A percentile compares a stretch with the other conserved stretches of the same genome.
phyloP scores from a whole-genome alignment of 1,140 invertebrate species.

The Nephila pilipes region DNA sequence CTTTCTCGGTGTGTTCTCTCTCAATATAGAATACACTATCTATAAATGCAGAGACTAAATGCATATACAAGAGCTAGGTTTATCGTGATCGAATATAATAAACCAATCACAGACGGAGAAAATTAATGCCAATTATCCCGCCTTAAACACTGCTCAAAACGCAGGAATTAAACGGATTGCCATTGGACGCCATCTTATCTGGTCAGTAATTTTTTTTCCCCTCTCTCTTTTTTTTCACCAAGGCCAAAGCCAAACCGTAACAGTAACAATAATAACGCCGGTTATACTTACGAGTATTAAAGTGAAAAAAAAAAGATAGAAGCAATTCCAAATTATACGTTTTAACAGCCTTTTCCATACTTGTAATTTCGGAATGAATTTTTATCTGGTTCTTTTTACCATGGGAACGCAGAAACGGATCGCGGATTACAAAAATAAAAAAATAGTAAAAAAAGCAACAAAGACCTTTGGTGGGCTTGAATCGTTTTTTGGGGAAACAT shows the following conservation, averaged over 20 bases:
- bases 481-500: slow-evolving; percentile 61
- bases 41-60: slow-evolving; percentile 5
- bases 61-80: slow-evolving; percentile 35
- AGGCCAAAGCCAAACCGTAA: slow-evolving; percentile 27
- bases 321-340: slow-evolving; percentile 67
- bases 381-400: slow-evolving; percentile 53
- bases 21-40: background rate
- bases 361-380: slow-evolving; percentile 57
- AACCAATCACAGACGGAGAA: slow-evolving; percentile 71
- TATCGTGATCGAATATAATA: slow-evolving; percentile 73
- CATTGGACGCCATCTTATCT: slow-evolving; percentile 52
- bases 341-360: slow-evolving; percentile 73
- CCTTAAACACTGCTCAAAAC: slow-evolving; percentile 68
- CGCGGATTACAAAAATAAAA: slow-evolving; percentile 11
- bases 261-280: slow-evolving; percentile 45
- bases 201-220: background rate
- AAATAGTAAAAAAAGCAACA: slow-evolving; percentile 38
- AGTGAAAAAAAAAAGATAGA: slow-evolving; percentile 26
- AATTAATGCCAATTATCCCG: slow-evolving; percentile 73
- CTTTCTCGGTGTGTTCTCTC: background rate
- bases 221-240: slow-evolving; percentile 5
- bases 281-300: background rate
- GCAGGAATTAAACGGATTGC: slow-evolving; percentile 65
- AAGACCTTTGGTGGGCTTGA: background rate
- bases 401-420: slow-evolving; percentile 60